Conservation (phyloP, 2,888 invertebrate species). For the Perizoma flavofasciatum region DNA sequence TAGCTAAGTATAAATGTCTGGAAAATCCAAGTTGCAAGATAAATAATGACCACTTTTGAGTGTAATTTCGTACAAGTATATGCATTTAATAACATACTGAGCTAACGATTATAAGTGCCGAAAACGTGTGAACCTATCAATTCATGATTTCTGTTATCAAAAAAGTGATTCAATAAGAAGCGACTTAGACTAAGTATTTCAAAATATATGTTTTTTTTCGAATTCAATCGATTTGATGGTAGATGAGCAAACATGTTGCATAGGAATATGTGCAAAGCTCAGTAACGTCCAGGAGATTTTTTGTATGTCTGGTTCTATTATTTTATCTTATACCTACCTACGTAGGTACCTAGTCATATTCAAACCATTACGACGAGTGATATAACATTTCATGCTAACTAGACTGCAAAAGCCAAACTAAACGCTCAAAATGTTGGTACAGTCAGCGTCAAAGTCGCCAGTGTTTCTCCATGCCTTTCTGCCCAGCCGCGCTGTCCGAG, state of each 20-base stretch:
- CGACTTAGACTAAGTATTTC: neutral
- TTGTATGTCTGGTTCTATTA: too few relatives aligned
- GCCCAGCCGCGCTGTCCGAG: too few relatives aligned
- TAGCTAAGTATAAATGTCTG: constrained; percentile 18
- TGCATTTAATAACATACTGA: constrained; percentile 26
- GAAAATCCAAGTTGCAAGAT: constrained; percentile 27
- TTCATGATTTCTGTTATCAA: constrained; percentile 12
- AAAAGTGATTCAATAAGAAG: constrained; percentile 6
- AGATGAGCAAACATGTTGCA: too few relatives aligned
- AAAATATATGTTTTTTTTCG: neutral
- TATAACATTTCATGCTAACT: constrained; percentile 19
- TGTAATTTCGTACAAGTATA: constrained; percentile 23
- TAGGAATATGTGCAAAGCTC: too few relatives aligned
- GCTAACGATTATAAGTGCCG: constrained; percentile 15
- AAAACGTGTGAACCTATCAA: constrained; percentile 33
- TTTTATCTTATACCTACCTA: too few relatives aligned
- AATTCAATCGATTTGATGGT: neutral
- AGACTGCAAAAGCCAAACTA: constrained; percentile 14
- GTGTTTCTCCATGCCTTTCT: too few relatives aligned
- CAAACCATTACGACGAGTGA: constrained; percentile 2
- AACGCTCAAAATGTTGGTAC: constrained; percentile 9
- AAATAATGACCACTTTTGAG: constrained; percentile 19
- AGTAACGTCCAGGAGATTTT: too few relatives aligned
- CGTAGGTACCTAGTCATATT: neutral
- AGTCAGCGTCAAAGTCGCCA: neutral